Base-by-base conservation (phyloP, 2,113 vertebrate genomes). In the Phaethornis superciliosus region DNA sequence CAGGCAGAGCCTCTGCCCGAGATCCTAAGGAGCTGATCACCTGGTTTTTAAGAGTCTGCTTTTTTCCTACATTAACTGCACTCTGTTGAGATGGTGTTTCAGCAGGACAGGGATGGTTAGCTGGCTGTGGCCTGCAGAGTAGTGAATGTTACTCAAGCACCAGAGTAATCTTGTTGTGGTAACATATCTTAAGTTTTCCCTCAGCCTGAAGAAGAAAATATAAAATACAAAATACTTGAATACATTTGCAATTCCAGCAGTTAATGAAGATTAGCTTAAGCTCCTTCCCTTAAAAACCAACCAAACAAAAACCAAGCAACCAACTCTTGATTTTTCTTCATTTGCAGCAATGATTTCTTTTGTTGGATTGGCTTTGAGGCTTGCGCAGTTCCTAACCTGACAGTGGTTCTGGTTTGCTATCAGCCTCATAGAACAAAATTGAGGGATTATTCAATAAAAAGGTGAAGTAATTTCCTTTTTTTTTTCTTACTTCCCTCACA, bases 321-420 rank as follows among this genome's bases (percentile, higher is more conserved):
- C 51, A 24, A 14, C 12, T 10, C 49, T 24, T 27, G 28, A 5
- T 23, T 69, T 42, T 44, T 58, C 1, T 7, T 58, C 6, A 30
- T n/a, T 64, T 44, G 42, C 70, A 89, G 74, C 0, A 0, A 0
- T 20, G 22, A 4, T 42, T 77, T 52, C 42, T 51, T 49, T 9
- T 10, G 26, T 16, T 23, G 7, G 12, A 9, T 8, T 2, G 44
- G 40, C 56, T 47, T 17, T 94, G 95, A 97, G 82, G 89, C 92
- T 80, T 49, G 87, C 63, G 80, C 87, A 95, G 18, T 75, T 87
- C 95, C 89, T 55, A 79, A 82, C 87, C 93, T 96, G 93, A 10
- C 75, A 23, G 68, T 94, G 72, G 81, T 91, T 96, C 83, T 91
- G 83, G 89, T 94, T 92, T 97, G 95, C 95, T 96, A 46, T 91